A percentile compares a stretch with the other conserved stretches of the same genome.
Evolutionary conservation across 2,113 vertebrate genomes (phyloP).

Genomic region (Amphilophus citrinellus): DNA sequence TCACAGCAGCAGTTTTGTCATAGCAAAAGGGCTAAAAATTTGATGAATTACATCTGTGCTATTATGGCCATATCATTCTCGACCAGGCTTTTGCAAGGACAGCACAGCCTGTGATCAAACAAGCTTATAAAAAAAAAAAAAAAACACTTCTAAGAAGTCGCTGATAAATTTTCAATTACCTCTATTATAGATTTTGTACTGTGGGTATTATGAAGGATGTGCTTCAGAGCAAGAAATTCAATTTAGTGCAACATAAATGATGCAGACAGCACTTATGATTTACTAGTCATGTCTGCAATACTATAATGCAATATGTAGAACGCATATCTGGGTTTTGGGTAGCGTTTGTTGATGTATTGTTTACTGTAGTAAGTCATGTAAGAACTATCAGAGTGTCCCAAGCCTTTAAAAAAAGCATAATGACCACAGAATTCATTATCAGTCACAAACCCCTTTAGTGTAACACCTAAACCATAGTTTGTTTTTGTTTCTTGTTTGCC

Average conservation of each 20-base stretch:
- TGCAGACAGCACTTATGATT: slow-evolving; percentile 34
- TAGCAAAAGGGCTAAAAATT: slow-evolving; percentile 59
- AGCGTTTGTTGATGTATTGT: slow-evolving; percentile 11
- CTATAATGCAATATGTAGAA: slow-evolving; percentile 9
- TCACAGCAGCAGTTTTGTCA: slow-evolving; percentile 65
- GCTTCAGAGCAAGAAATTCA: slow-evolving; percentile 49
- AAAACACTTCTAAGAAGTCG: slow-evolving; percentile 68
- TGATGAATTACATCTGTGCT: slow-evolving; percentile 72
- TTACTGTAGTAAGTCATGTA: slow-evolving; percentile 18
- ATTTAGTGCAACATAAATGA: slow-evolving; percentile 54
- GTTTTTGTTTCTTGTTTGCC: neutral
- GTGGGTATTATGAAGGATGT: slow-evolving; percentile 51
- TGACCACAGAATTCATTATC: neutral
- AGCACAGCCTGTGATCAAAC: slow-evolving; percentile 63
- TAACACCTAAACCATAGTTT: neutral
- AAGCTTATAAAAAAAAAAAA: slow-evolving; percentile 44
- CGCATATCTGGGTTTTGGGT: slow-evolving; percentile 13
- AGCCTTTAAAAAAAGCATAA: neutral
- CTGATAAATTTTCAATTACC: slow-evolving; percentile 72
- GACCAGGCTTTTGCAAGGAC: slow-evolving; percentile 56
- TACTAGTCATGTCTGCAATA: slow-evolving; percentile 29
- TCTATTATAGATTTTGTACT: slow-evolving; percentile 54
- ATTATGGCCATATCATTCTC: slow-evolving; percentile 68
- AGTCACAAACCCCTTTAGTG: neutral
- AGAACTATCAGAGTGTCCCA: neutral